Base-by-base conservation (phyloP, 37 sponge, comb jelly and placozoan genomes). In the Aplysina aerophoba region DNA sequence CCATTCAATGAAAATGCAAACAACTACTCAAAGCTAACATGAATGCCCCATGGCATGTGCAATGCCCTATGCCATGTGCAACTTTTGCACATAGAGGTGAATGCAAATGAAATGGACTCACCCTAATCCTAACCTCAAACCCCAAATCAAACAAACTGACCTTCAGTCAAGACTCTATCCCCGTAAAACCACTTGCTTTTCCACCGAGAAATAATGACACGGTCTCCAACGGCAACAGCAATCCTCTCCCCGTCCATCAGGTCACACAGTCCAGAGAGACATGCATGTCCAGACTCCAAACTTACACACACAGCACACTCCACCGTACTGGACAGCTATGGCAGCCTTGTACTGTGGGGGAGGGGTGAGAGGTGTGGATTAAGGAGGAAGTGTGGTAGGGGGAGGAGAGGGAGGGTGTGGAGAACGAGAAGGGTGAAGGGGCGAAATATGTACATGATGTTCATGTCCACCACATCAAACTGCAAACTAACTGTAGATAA, bases 91-190 rank as follows among this genome's bases (percentile, higher is more conserved):
- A n/a, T n/a, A n/a, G 94, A 74, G 94, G 94, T 86, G 94, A 93
- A 95, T 93, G 94, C 59, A 94, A 91, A 22, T 91, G 90, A 59
- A 85, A 81, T n/a, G 64, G 81, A 86, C 55, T 87, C 92, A 21
- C 92, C 93, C n/a, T n/a, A 53, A 94, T 86, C 81, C 85, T 35
- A 90, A 95, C 0, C 89, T n/a, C n/a, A n/a, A n/a, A n/a, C n/a
- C n/a, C n/a, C n/a, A n/a, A n/a, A n/a, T n/a, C n/a, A n/a, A n/a
- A n/a, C 94, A 19, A 93, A 98, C 90, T 11, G 3, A 75, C 78
- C 78, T 75, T 36, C 78, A 21, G 44, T 39, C 78, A 84, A 40
- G 20, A 84, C 39, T 40, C 72, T 85, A 20, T 85, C 53, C 0
- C 86, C 86, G 36, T 85, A 85, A 27, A 60, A 59, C 86, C 86